These are phyloP conservation scores for Trichonephila inaurata DNA, from an alignment of 1,140 invertebrate genomes.

Conservation along the genomic window DNA sequence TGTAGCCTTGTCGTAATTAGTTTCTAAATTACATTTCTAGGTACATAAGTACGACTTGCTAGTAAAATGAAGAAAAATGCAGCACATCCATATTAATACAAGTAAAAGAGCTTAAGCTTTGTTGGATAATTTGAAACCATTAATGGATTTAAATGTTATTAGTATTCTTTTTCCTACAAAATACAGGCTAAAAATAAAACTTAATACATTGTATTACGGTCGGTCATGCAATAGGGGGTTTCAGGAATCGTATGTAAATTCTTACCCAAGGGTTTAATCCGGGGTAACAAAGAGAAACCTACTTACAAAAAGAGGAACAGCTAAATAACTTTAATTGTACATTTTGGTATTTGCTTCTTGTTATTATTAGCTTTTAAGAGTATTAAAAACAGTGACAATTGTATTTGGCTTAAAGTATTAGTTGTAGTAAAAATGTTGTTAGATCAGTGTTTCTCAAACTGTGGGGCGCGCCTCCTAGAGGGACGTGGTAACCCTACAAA, in stretches of 20 bases:
- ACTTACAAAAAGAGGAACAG: background rate
- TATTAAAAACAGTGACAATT: background rate
- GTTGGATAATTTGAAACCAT: background rate
- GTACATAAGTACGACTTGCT: background rate
- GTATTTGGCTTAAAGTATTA: background rate
- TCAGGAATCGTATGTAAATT: background rate
- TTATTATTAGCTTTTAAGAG: background rate
- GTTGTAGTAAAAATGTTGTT: background rate
- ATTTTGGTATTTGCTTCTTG: background rate
- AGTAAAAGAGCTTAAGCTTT: background rate
- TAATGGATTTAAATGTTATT: constrained; percentile 13
- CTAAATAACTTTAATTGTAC: background rate
- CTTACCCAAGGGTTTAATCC: background rate
- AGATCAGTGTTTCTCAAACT: too few relatives aligned
- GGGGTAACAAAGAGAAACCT: background rate
- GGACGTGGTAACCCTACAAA: too few relatives aligned
- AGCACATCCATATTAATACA: background rate
- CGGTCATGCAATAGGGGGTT: background rate
- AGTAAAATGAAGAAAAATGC: background rate
- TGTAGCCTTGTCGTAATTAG: too few relatives aligned
- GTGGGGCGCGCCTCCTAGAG: too few relatives aligned
- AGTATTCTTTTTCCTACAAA: too few relatives aligned
- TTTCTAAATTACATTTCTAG: background rate
- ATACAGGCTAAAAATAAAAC: background rate
- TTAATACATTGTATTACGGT: background rate